A percentile compares a stretch with the other conserved stretches of the same genome.
phyloP scores from a whole-genome alignment of 2,797 vertebrate genomes.

The Pseudochaenichthys georgianus region DNA sequence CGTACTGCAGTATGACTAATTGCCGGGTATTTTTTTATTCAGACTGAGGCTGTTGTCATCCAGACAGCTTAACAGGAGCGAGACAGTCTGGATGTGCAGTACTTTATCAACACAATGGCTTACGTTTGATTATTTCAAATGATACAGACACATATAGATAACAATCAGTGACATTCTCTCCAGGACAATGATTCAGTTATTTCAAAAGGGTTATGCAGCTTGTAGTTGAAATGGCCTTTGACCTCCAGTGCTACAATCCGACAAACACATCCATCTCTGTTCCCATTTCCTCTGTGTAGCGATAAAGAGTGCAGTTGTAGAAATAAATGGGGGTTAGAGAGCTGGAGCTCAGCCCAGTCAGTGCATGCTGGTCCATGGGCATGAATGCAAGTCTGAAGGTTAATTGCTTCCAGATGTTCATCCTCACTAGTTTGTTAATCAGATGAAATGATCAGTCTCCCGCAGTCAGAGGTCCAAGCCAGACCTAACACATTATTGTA shows the following conservation, averaged over 20 bases:
- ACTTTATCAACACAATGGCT: constrained; percentile 16
- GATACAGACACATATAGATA: constrained; percentile 32
- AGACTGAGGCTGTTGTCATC: constrained; percentile 28
- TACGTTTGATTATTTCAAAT: constrained; percentile 13
- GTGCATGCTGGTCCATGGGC: constrained; percentile 63
- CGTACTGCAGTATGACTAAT: constrained; percentile 46
- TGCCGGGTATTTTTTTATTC: constrained; percentile 42
- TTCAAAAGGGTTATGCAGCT: constrained; percentile 22
- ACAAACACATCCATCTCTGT: constrained; percentile 30
- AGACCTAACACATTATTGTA: neutral
- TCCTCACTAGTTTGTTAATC: constrained; percentile 77
- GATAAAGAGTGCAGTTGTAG: constrained; percentile 39
- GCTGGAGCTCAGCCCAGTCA: constrained; percentile 67
- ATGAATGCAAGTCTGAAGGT: constrained; percentile 75
- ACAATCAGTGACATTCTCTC: constrained; percentile 18
- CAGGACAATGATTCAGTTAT: constrained; percentile 27
- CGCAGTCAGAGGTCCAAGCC: constrained; percentile 39
- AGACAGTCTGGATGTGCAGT: constrained; percentile 3
- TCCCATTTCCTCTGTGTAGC: constrained; percentile 10
- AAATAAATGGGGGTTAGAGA: constrained; percentile 48
- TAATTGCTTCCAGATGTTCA: constrained; percentile 82
- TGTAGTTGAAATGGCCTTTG: constrained; percentile 41
- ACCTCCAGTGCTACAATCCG: constrained; percentile 35
- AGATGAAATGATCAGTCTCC: constrained; percentile 71
- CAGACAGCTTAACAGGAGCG: neutral